Conservation (phyloP, 2,797 vertebrate species). For the Spatula clypeata region DNA sequence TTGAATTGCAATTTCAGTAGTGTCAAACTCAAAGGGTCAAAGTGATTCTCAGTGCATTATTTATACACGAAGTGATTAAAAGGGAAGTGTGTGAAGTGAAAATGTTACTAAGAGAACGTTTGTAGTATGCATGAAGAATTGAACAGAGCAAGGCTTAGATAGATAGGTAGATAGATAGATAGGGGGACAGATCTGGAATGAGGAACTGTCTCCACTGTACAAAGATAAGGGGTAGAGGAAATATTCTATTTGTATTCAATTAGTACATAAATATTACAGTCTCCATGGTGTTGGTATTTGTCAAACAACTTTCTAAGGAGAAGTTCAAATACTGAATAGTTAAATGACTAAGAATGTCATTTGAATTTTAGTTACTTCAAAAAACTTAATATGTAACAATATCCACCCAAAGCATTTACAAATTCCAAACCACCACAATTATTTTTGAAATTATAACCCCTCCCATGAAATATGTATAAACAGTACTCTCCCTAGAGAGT, state of each 20-base stretch:
- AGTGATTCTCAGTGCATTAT: background rate
- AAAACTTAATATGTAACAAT: constrained; percentile 69
- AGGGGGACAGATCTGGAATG: constrained; percentile 43
- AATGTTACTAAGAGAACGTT: background rate
- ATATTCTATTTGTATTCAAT: constrained; percentile 45
- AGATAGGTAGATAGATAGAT: background rate
- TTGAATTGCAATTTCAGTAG: background rate
- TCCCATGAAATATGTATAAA: constrained; percentile 78
- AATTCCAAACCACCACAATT: constrained; percentile 76
- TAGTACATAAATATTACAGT: constrained; percentile 73
- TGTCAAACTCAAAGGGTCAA: background rate
- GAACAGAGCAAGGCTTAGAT: background rate
- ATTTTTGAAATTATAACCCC: constrained; percentile 77
- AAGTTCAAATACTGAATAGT: constrained; percentile 73
- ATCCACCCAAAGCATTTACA: constrained; percentile 71
- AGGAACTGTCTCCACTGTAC: constrained; percentile 34
- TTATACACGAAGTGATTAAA: background rate
- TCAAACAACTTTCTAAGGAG: constrained; percentile 64
- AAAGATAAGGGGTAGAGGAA: constrained; percentile 47
- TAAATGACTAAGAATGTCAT: constrained; percentile 66
- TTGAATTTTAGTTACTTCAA: constrained; percentile 68
- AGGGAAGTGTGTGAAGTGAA: background rate
- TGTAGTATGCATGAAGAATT: background rate
- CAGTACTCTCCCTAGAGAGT: constrained; percentile 63
- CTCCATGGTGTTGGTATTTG: constrained; percentile 74